Percentiles rank a stretch among this genome's conserved stretches.
Conservation (phyloP, 2,797 vertebrate species). For the Sparus aurata region DNA sequence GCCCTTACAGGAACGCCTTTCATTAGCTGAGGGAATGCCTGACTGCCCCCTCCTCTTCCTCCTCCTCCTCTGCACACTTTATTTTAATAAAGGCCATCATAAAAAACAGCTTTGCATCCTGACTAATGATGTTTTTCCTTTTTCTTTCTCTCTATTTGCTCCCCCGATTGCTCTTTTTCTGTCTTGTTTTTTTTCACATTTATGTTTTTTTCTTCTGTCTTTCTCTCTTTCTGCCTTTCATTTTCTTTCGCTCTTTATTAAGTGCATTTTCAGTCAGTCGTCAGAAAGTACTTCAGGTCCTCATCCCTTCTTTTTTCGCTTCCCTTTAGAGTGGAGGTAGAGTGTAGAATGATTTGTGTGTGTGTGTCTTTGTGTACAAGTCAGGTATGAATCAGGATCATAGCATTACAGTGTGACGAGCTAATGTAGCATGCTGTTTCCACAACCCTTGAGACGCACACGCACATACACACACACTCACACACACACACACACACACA, state of each 20-base stretch:
- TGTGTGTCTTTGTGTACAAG: conserved; percentile 1
- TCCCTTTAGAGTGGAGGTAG: background rate
- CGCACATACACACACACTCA: conserved; percentile 9
- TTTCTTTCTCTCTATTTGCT: conserved; percentile 22
- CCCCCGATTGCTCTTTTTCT: background rate
- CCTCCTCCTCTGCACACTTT: conserved; percentile 23
- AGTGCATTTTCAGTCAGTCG: conserved; percentile 3
- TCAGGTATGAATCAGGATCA: conserved; percentile 12
- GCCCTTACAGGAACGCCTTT: conserved; percentile 56
- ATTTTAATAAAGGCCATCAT: conserved; percentile 63
- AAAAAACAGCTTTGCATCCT: conserved; percentile 57
- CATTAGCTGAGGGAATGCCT: conserved; percentile 57
- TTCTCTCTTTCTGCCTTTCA: background rate
- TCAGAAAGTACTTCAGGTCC: conserved; percentile 9
- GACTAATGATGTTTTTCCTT: conserved; percentile 52
- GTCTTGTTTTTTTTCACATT: background rate
- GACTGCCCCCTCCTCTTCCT: conserved; percentile 23
- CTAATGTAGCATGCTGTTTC: conserved; percentile 39
- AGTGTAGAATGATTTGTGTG: background rate
- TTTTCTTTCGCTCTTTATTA: background rate
- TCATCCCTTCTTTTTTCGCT: background rate
- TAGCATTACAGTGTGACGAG: conserved; percentile 34
- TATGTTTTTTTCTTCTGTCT: background rate
- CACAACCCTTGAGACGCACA: background rate
- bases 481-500: conserved; percentile 10